Percentiles rank a stretch among this genome's conserved stretches.
phyloP scores from a whole-genome alignment of 2,797 vertebrate species.

The Forpus xanthops region DNA sequence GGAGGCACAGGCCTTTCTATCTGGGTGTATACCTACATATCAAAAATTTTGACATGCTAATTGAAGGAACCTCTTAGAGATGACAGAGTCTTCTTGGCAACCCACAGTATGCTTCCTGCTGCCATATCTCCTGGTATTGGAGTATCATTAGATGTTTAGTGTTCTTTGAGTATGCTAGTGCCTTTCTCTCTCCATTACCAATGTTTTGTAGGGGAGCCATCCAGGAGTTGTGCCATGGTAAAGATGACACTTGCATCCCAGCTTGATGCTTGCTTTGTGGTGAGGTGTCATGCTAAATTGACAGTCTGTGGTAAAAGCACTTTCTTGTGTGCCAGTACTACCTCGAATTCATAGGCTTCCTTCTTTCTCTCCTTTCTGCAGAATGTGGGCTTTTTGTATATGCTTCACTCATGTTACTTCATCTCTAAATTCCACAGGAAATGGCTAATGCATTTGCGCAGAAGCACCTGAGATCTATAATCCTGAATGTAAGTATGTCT shows the following conservation, averaged over 20 bases:
- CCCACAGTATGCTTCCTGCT: background rate
- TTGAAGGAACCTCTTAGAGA: background rate
- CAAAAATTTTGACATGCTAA: background rate
- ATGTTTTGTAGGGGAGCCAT: background rate
- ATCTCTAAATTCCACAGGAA: conserved; percentile 81
- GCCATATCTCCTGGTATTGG: background rate
- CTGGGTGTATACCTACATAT: background rate
- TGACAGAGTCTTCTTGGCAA: background rate
- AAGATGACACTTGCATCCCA: background rate
- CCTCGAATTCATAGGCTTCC: background rate
- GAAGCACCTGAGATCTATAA: conserved; percentile 87
- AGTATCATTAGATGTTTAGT: background rate
- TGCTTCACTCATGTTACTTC: conserved; percentile 21
- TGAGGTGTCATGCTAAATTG: background rate
- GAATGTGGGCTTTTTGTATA: background rate
- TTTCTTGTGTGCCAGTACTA: background rate
- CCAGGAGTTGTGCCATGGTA: background rate
- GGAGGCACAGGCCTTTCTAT: background rate
- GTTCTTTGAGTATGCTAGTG: background rate
- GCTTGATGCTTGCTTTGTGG: background rate
- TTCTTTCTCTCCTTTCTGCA: background rate
- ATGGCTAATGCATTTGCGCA: conserved; percentile 96
- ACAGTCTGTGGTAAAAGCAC: background rate
- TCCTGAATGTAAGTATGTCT: conserved; percentile 64
- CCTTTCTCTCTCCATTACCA: background rate